Evolutionary conservation across 2,888 invertebrate genomes (phyloP).

Genomic region (Ornithoptera priamus): DNA sequence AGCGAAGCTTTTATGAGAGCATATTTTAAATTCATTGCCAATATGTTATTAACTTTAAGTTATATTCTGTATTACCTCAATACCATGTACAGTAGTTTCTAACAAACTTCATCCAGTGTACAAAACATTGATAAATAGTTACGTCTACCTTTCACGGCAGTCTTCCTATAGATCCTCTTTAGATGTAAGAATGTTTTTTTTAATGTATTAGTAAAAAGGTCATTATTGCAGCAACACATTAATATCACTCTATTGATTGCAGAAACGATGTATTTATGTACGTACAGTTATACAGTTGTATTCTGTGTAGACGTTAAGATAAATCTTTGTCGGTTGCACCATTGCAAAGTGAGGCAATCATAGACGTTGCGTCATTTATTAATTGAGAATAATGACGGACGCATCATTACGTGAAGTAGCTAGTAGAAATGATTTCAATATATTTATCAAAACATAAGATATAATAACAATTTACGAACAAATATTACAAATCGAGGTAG

Average conservation of each 20-base stretch:
- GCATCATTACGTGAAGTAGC: conserved; percentile 1
- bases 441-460: too few species aligned
- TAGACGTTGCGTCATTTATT: conserved; percentile 15
- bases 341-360: conserved; percentile 14
- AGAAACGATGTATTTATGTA: background rate
- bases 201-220: background rate
- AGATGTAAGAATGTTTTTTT: background rate
- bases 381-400: conserved; percentile 22
- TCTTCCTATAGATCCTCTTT: background rate
- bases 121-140: background rate
- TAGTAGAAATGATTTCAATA: background rate
- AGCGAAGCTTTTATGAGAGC: too few species aligned
- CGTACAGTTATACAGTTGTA: conserved; percentile 3
- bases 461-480: too few species aligned
- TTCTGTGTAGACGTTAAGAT: conserved; percentile 8
- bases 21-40: too few species aligned
- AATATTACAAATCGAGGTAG: too few species aligned
- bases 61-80: too few species aligned
- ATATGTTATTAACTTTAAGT: too few species aligned
- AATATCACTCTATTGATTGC: background rate
- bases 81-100: background rate
- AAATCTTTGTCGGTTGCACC: conserved; percentile 12
- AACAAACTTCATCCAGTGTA: background rate
- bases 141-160: background rate
- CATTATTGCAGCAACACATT: background rate